Base-by-base conservation (phyloP, 1,140 invertebrate species). In the Pseudomyrmex sp. region DNA sequence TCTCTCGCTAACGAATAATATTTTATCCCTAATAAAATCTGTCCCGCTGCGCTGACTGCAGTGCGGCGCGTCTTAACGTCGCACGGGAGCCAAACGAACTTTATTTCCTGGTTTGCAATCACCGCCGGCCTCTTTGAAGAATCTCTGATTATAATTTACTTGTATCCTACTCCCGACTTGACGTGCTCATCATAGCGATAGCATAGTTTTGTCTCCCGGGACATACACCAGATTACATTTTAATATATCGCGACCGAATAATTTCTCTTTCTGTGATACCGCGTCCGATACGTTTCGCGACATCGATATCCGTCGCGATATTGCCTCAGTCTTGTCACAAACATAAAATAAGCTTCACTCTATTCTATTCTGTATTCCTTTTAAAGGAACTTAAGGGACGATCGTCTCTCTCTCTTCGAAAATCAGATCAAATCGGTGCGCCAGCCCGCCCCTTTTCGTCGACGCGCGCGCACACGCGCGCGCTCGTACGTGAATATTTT, bases 401-500 rank as follows among this genome's bases (percentile, higher is more conserved):
- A 80, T 72, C 65, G 65, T 70, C 52, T 12, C 35, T 3, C 35
- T 35, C 35, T 35, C 5, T 7, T 35, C 15, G 7, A 79, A 79
- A 70, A 79, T 77, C 75, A 77, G 75, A 79, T 79, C 76, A 70
- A 54, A 58, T 79, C 54, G 66, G 44, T 48, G 44, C 52, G 35
- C 65, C 35, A 70, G 12, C 8, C 66, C 76, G 76, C 75, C 85
- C 48, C 59, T 76, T 61, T 65, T 52, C 73, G 72, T 58, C 82
- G 56, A 69, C 79, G 63, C 46, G 52, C 48, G 74, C 61, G 46
- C 23, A 63, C 82, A 58, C 56, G 56, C 18, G 54, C 56, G 46
- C 65, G 2, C 73, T 65, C 80, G 58, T 84, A 84, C 77, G 70
- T 83, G 85, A 88, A 87, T 69, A 62, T 90, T 85, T 84, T 76